phyloP scores from a whole-genome alignment of 2,113 vertebrate species.

The Camarhynchus parvulus region DNA sequence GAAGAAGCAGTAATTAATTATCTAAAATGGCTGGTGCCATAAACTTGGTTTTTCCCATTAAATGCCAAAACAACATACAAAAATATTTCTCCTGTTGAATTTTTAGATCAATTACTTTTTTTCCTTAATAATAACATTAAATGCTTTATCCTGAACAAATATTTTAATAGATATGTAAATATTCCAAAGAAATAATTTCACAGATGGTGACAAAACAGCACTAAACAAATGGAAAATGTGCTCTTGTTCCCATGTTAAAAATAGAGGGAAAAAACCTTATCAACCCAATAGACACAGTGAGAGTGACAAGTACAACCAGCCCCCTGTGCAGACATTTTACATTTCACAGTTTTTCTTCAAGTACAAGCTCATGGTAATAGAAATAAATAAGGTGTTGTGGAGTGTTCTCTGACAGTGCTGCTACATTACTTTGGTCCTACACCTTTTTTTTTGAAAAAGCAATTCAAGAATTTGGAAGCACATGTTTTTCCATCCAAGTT shows the following conservation, averaged over 20 bases:
- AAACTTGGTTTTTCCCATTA: not conserved
- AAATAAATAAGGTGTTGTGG: not conserved
- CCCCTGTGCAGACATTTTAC: not conserved
- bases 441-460: not conserved
- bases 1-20: not conserved
- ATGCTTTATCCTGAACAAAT: not conserved
- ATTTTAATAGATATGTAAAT: not conserved
- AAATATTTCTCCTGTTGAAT: not conserved
- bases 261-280: not conserved
- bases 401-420: not conserved
- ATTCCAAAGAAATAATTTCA: slow-evolving; percentile 48
- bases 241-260: not conserved
- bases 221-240: not conserved
- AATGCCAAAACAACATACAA: not conserved
- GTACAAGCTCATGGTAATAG: not conserved
- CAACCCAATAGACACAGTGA: not conserved
- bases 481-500: not conserved
- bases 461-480: not conserved
- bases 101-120: not conserved
- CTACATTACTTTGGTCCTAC: not conserved
- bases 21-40: not conserved
- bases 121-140: not conserved
- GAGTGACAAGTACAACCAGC: not conserved
- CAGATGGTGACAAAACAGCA: slow-evolving; percentile 20
- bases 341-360: slow-evolving; percentile 50